Evolutionary conservation across 2,797 vertebrate genomes (phyloP).

Genomic region (Onychomys arenicola): DNA sequence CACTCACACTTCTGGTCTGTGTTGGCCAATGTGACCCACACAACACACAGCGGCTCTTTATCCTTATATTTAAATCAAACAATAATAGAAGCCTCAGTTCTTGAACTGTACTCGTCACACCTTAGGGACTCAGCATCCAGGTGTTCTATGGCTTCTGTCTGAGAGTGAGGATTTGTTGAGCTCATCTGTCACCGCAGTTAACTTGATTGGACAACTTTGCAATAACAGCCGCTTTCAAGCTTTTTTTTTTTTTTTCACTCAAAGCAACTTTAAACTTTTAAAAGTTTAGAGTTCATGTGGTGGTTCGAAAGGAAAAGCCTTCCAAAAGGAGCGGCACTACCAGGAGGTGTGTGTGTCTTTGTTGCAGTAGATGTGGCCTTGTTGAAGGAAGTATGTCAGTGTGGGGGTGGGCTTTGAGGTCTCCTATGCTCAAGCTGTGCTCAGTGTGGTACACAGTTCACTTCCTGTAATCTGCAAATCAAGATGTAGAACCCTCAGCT

Average conservation of each 20-base stretch:
- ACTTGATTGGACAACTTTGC: background rate
- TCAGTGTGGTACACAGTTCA: background rate
- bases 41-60: background rate
- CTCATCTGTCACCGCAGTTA: background rate
- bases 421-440: background rate
- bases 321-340: background rate
- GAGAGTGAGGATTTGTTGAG: background rate
- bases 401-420: background rate
- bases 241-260: background rate
- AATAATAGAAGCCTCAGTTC: background rate
- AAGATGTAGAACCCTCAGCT: background rate
- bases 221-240: background rate
- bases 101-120: background rate
- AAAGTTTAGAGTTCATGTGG: background rate
- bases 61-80: background rate
- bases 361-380: too few relatives aligned
- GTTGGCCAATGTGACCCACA: background rate
- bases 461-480: background rate
- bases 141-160: background rate
- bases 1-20: background rate
- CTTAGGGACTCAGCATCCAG: background rate
- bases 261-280: background rate
- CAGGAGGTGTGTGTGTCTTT: background rate
- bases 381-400: background rate
- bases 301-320: background rate